Conservation (phyloP, 2,113 vertebrate genomes). For the Peromyscus maniculatus region DNA sequence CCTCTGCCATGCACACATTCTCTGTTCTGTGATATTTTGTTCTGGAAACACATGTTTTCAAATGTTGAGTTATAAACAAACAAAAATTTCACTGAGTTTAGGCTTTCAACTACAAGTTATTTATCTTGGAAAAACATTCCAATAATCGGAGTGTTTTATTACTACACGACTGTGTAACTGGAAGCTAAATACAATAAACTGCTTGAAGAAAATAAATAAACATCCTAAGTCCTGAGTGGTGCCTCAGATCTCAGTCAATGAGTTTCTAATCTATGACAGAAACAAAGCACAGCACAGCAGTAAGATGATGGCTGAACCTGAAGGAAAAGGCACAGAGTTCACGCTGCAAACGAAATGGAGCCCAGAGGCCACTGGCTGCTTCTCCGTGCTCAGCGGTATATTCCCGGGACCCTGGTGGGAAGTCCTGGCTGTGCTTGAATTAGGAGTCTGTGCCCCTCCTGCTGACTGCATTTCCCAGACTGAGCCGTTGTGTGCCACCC, state of each 20-base stretch:
- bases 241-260: not conserved
- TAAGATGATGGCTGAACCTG: not conserved
- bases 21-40: not conserved
- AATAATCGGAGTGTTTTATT: constrained; percentile 26
- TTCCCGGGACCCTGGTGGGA: not conserved
- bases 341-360: not conserved
- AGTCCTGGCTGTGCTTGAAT: not conserved
- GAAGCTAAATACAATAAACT: constrained; percentile 56
- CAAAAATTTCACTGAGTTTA: constrained; percentile 16
- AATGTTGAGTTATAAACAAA: constrained; percentile 58
- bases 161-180: not conserved
- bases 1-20: not conserved
- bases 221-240: constrained; percentile 32
- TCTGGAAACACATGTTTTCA: constrained; percentile 14
- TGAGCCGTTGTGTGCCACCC: not conserved
- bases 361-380: not conserved
- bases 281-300: not conserved
- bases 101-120: constrained; percentile 22
- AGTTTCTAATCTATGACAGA: not conserved
- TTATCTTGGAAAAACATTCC: constrained; percentile 37
- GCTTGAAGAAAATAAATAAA: constrained; percentile 61
- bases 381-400: not conserved
- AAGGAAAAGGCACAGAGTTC: not conserved
- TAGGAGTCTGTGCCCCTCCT: not conserved
- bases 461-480: not conserved